Percentiles rank a stretch among this genome's conserved stretches.
Conservation (phyloP, 2,888 invertebrate species). For the Diploptera punctata region DNA sequence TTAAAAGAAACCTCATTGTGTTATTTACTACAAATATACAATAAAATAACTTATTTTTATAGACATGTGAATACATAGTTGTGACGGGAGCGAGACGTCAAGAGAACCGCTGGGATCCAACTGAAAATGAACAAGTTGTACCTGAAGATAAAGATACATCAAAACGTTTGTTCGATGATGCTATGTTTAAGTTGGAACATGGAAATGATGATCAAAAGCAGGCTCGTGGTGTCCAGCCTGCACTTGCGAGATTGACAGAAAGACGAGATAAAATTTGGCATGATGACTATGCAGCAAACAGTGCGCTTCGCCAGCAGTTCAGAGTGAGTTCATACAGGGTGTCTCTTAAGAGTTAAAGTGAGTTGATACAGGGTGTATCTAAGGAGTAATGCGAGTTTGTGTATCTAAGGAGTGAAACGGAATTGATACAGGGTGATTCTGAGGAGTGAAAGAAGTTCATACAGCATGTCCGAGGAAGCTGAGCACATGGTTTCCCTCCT, state of each 20-base stretch:
- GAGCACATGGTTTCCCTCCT: too few relatives aligned
- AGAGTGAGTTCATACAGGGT: constrained; percentile 76
- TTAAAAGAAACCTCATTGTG: too few relatives aligned
- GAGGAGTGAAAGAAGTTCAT: too few relatives aligned
- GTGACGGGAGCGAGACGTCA: constrained; percentile 94
- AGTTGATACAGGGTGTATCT: too few relatives aligned
- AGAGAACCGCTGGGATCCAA: constrained; percentile 98
- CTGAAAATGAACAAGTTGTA: constrained; percentile 91
- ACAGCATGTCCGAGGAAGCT: too few relatives aligned
- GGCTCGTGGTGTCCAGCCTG: constrained; percentile 73
- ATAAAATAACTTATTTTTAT: not conserved
- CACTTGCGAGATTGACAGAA: constrained; percentile 76
- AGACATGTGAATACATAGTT: constrained; percentile 81
- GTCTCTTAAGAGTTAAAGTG: too few relatives aligned
- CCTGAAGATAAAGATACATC: constrained; percentile 92
- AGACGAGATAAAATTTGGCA: constrained; percentile 84
- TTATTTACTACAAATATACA: too few relatives aligned
- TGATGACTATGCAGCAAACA: constrained; percentile 93
- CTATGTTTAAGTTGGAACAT: constrained; percentile 98
- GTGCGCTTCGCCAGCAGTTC: constrained; percentile 81
- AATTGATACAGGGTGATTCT: too few relatives aligned
- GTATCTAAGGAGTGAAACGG: too few relatives aligned
- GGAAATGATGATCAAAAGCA: constrained; percentile 78
- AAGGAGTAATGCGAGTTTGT: too few relatives aligned
- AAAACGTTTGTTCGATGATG: constrained; percentile 89